phyloP scores from a whole-genome alignment of 92 coral and sea anemone species.

The Porites lobata region DNA sequence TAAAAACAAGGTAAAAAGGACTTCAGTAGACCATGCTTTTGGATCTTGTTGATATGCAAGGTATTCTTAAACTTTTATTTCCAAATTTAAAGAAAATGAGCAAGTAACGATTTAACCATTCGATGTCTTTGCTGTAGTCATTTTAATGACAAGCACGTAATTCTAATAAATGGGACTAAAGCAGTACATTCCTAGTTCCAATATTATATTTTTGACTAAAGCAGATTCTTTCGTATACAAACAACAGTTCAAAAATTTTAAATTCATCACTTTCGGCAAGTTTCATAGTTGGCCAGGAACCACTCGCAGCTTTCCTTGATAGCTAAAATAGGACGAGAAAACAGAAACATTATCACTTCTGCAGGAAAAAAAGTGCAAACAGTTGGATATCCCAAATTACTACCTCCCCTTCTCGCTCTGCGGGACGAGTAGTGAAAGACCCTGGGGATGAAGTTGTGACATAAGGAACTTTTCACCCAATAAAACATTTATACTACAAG shows the following conservation, averaged over 20 bases:
- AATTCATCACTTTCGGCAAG: slow-evolving; percentile 83
- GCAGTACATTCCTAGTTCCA: slow-evolving; percentile 1
- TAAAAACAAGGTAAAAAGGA: too few species aligned
- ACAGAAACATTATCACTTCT: background rate
- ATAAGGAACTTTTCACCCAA: too few species aligned
- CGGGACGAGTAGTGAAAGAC: too few species aligned
- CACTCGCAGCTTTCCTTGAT: slow-evolving; percentile 97
- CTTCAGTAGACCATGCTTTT: too few species aligned
- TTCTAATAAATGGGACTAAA: background rate
- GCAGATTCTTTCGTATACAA: background rate
- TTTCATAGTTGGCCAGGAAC: slow-evolving; percentile 94
- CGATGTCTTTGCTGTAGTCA: background rate
- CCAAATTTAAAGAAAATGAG: background rate
- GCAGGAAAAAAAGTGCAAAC: too few species aligned
- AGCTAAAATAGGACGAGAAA: slow-evolving; percentile 61
- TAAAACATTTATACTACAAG: too few species aligned
- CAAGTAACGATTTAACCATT: background rate
- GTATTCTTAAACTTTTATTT: too few species aligned
- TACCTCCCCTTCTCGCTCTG: too few species aligned
- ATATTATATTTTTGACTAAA: background rate
- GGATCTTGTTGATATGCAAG: too few species aligned
- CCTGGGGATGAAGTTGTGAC: too few species aligned
- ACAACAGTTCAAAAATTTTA: background rate
- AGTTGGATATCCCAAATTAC: too few species aligned
- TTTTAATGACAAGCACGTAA: background rate